Percentiles rank a stretch among this genome's conserved stretches.
These are phyloP conservation scores for Chelon labrosus DNA, from an alignment of 2,797 vertebrate species.

Conservation along the genomic window DNA sequence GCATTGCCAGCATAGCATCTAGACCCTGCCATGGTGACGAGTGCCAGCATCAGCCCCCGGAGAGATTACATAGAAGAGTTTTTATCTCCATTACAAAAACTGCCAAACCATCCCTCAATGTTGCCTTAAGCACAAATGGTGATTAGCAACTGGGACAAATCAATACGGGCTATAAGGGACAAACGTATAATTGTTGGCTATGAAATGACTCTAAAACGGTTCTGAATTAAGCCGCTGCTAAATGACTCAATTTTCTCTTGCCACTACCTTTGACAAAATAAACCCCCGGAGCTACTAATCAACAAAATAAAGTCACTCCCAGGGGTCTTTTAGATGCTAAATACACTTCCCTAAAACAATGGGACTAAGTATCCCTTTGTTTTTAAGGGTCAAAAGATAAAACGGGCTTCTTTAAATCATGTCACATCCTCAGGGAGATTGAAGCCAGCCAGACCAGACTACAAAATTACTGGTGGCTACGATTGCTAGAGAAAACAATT, in stretches of 20 bases:
- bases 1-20: constrained; percentile 62
- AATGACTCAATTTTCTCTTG: constrained; percentile 37
- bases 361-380: constrained; percentile 35
- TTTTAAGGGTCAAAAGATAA: constrained; percentile 61
- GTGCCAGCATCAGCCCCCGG: constrained; percentile 68
- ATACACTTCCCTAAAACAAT: constrained; percentile 20
- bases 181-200: constrained; percentile 54
- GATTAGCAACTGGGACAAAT: constrained; percentile 66
- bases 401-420: constrained; percentile 49
- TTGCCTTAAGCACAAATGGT: constrained; percentile 53
- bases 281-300: constrained; percentile 49
- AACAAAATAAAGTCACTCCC: constrained; percentile 47
- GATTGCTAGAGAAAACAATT: constrained; percentile 43
- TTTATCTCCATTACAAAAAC: constrained; percentile 70
- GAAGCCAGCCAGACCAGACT: constrained; percentile 17
- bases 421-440: constrained; percentile 37
- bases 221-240: constrained; percentile 1
- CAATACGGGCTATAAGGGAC: constrained; percentile 49
- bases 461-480: constrained; percentile 41
- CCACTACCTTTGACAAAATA: constrained; percentile 46
- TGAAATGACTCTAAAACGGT: constrained; percentile 24
- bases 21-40: constrained; percentile 42
- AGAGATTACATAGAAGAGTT: constrained; percentile 72
- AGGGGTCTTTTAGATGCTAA: constrained; percentile 34
- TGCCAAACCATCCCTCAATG: constrained; percentile 64